A percentile compares a stretch with the other conserved stretches of the same genome.
Evolutionary conservation across 2,113 vertebrate species (phyloP).

Genomic region (Platysternon megacephalum): DNA sequence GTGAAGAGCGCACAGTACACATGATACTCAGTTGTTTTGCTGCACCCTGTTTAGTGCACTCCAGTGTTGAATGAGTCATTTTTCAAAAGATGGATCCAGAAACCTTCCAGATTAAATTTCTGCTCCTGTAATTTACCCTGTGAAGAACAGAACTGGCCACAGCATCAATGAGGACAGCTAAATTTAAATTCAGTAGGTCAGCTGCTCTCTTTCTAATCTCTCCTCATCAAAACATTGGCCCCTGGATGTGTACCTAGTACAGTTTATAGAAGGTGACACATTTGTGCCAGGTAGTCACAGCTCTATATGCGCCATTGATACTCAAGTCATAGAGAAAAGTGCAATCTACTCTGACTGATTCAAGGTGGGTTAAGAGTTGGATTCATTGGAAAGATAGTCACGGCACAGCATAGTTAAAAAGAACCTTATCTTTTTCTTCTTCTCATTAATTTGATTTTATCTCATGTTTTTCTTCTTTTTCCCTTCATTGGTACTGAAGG

Average conservation of each 20-base stretch:
- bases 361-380: not conserved
- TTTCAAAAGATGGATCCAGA: not conserved
- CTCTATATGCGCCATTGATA: not conserved
- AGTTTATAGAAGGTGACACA: not conserved
- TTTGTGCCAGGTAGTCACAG: accelerated
- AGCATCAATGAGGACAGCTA: not conserved
- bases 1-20: not conserved
- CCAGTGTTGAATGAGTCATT: not conserved
- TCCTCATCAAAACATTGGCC: not conserved
- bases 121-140: not conserved
- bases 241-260: accelerated
- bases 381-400: not conserved
- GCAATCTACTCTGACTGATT: not conserved
- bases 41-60: not conserved
- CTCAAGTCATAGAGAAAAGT: not conserved
- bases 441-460: not conserved
- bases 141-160: not conserved
- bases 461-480: not conserved
- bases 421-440: not conserved
- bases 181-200: not conserved
- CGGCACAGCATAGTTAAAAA: not conserved
- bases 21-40: accelerated
- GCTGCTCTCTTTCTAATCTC: not conserved
- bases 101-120: not conserved
- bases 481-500: not conserved